Base-by-base conservation (phyloP, 2,797 vertebrate species). In the Lemur catta region DNA sequence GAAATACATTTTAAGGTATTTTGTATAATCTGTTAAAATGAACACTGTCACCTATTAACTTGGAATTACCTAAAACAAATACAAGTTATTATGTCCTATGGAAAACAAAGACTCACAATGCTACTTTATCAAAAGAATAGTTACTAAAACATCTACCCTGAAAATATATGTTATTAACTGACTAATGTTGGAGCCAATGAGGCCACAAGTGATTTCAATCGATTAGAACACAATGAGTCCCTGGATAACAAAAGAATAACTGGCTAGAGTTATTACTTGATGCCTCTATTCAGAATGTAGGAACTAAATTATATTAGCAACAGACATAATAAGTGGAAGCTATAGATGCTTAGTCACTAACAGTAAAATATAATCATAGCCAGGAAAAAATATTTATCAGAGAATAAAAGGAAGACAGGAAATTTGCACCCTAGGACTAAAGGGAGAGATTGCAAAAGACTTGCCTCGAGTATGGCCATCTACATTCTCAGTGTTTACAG, bases 221-320 rank as follows among this genome's bases (percentile, higher is more conserved):
- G 26, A 26, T 85, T 85, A 75, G 24, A 93, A 71, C 38, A 75
- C 26, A 71, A 38, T 26, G 61, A 33, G 74, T 81, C 55, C 38
- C 48, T 46, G 50, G 33, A 35, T 1, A 86, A 61, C 61, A 91
- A 82, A 50, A 35, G 7, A 85, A 75, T 89, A 96, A 88, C 12
- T n/a, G 35, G 43, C 14, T 63, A n/a, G 7, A 81, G 38, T 50
- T 85, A 52, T 69, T 50, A 72, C 20, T 78, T 80, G 24, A 57
- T 80, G 17, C 35, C 75, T 46, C 41, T 48, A 71, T 52, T 93
- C 46, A 91, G 52, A 97, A 96, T 75, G 41, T 35, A 96, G 63
- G 38, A 95, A 80, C 18, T 67, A 72, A 86, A 82, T 63, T 85
- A 88, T 9, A 35, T 55, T 85, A 61, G 52, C n/a, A 48, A 91